Evolutionary conservation across 2,113 vertebrate species (phyloP), one percentile per base, ranked within the genome.

Genomic region (Silurus meridionalis): DNA sequence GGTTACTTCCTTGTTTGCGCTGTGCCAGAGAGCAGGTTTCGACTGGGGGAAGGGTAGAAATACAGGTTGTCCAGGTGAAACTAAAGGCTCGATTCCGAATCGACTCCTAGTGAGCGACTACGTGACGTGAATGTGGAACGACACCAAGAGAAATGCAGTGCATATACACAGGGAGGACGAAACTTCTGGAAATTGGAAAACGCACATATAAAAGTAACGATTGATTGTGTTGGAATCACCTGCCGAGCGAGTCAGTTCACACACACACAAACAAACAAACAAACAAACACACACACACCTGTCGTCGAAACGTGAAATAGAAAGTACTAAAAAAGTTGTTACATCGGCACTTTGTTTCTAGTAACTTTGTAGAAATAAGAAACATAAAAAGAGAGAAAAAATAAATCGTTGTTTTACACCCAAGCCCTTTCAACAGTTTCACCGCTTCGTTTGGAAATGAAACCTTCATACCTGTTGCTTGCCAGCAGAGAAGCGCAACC

Each of bases 401-500:
- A 1, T 6, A 10, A 6, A 5, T 52, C 0, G 8, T 28, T 23
- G 15, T 15, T 25, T 71, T 46, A 75, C 11, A 25, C 1, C 5
- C 14, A 14, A 57, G 52, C 4, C 5, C 7, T 17, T 52, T 15
- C 5, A 77, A 15, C 4, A 55, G 48, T 53, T 53, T 13, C 23
- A 46, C 11, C 19, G 17, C 5, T 11, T 11, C 11, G 7, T 55
- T 50, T 63, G 63, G 13, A 46, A n/a, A n/a, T 25, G 23, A 53
- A 79, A 57, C 14, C 8, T 14, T 50, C 93, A 88, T 91, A 95
- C 95, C 95, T 90, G 93, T 89, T 46, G 89, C 75, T 28, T 72
- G 78, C 0, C 88, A 8, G 82, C 93, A 91, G 86, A 95, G 85
- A 78, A 90, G 86, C 77, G 92, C 79, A 80, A 93, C 91, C 60